A percentile compares a stretch with the other conserved stretches of the same genome.
Evolutionary conservation across 2,888 invertebrate genomes (phyloP).

Genomic region (Hetaerina titia): DNA sequence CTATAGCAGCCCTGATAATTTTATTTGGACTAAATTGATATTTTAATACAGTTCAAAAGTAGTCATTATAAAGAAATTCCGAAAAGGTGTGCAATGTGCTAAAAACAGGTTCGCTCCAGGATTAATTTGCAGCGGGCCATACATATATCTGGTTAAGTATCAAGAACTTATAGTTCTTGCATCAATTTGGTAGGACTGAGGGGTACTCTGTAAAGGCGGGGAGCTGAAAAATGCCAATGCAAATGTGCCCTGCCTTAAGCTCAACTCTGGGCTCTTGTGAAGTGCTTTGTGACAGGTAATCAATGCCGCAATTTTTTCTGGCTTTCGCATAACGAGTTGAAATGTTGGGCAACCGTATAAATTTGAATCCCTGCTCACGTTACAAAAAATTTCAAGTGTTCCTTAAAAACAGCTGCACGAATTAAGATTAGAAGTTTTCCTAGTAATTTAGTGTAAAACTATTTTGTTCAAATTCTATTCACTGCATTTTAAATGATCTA

Average conservation of each 20-base stretch:
- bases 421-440: too few species aligned
- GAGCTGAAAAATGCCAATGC: not conserved
- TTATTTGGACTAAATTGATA: too few species aligned
- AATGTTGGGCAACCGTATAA: not conserved
- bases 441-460: too few species aligned
- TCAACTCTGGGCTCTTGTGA: not conserved
- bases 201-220: not conserved
- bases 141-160: not conserved
- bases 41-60: too few species aligned
- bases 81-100: too few species aligned
- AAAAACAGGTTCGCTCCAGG: too few species aligned
- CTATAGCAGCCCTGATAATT: too few species aligned
- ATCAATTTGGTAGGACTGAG: not conserved
- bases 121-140: too few species aligned
- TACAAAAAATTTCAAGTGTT: not conserved
- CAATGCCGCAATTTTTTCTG: not conserved
- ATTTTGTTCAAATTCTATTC: too few species aligned
- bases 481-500: too few species aligned
- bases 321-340: not conserved
- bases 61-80: too few species aligned
- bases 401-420: too few species aligned
- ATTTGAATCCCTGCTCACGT: not conserved
- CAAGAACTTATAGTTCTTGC: not conserved
- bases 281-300: constrained; percentile 7
- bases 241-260: not conserved